Conservation (phyloP, 1,140 invertebrate species). For the Bombus sibiricus region DNA sequence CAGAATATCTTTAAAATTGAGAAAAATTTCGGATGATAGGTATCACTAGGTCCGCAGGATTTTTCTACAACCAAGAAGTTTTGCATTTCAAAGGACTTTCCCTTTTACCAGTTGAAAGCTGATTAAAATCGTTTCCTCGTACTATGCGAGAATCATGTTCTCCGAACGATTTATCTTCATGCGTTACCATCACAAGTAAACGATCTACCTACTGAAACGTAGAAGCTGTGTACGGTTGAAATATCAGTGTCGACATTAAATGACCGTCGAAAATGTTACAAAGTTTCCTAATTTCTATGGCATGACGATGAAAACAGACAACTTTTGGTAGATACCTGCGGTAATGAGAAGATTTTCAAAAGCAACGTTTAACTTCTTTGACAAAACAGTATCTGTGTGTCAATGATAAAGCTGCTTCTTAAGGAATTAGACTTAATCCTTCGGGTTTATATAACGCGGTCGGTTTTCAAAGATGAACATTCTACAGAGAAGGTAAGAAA, state of each 20-base stretch:
- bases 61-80: too few relatives aligned
- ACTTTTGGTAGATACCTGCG: not conserved
- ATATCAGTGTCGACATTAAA: not conserved
- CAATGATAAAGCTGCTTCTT: conserved; percentile 8
- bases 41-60: too few relatives aligned
- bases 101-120: not conserved
- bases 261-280: not conserved
- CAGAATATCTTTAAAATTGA: not conserved
- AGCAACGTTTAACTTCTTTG: conserved; percentile 12
- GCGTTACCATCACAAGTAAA: not conserved
- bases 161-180: not conserved
- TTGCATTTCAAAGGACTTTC: not conserved
- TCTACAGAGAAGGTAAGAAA: not conserved
- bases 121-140: not conserved
- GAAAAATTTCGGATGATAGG: not conserved
- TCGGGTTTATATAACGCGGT: not conserved
- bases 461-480: conserved; percentile 18
- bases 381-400: not conserved
- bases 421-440: not conserved
- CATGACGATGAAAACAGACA: not conserved
- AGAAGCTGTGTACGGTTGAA: not conserved
- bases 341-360: conserved; percentile 7
- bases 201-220: not conserved
- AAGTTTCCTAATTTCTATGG: not conserved
- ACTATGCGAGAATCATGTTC: too few relatives aligned